Evolutionary conservation across 2,888 invertebrate genomes (phyloP).

Genomic region (Agriopis aurantiaria): DNA sequence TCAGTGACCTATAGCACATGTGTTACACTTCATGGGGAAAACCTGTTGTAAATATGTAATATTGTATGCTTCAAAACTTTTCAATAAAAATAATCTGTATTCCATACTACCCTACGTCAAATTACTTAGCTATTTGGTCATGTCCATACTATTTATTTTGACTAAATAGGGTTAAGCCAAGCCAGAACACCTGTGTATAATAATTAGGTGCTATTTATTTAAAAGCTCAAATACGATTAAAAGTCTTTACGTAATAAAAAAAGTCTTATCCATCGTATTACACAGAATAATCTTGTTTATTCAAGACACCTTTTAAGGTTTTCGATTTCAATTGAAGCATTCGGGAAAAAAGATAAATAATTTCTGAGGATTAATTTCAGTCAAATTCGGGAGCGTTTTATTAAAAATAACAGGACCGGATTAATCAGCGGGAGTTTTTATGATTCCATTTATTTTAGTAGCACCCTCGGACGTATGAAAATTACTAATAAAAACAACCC

Average conservation of each 20-base stretch:
- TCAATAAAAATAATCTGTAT: not conserved
- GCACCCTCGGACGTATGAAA: not conserved
- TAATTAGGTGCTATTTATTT: not conserved
- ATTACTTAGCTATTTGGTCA: not conserved
- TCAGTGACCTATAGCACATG: conserved; percentile 38
- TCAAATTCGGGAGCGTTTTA: conserved; percentile 20
- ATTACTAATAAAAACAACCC: not conserved
- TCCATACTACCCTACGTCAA: not conserved
- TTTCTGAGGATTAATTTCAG: conserved; percentile 23
- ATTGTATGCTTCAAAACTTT: not conserved
- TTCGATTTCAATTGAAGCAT: conserved; percentile 25
- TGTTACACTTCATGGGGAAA: conserved; percentile 25
- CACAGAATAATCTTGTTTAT: conserved; percentile 15
- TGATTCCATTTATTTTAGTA: conserved; percentile 4
- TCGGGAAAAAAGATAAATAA: conserved; percentile 19
- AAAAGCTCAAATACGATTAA: not conserved
- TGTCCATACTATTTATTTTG: not conserved
- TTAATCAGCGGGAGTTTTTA: conserved; percentile 19
- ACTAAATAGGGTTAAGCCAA: too few relatives aligned
- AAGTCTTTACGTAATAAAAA: not conserved
- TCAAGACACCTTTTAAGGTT: conserved; percentile 23
- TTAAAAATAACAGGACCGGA: conserved; percentile 25
- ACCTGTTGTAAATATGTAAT: conserved; percentile 15
- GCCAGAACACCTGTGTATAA: too few relatives aligned
- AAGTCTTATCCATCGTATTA: not conserved